These are phyloP conservation scores for Platerodrilus igneus DNA, from an alignment of 2,888 invertebrate genomes.

Conservation along the genomic window DNA sequence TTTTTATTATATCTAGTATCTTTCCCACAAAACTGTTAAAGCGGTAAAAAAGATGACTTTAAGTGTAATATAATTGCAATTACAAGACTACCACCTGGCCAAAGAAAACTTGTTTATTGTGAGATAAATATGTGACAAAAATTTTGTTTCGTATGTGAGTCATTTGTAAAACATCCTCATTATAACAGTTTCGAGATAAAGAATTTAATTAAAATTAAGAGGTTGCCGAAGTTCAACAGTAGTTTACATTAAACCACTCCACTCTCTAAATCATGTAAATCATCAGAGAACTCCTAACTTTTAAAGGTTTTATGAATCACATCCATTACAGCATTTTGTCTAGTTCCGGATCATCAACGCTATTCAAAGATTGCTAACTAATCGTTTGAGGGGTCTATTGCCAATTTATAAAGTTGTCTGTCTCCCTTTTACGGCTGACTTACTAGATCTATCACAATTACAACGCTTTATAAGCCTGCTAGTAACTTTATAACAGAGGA, in stretches of 20 bases:
- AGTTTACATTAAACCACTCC: constrained; percentile 16
- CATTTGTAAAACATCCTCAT: constrained; percentile 26
- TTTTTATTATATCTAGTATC: constrained; percentile 13
- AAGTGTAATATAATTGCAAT: constrained; percentile 20
- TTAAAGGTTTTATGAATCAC: constrained; percentile 10
- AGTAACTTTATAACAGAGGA: too few species aligned
- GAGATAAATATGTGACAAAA: constrained; percentile 20
- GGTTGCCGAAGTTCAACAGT: constrained; percentile 19
- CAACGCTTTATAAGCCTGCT: too few species aligned
- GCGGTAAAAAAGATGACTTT: constrained; percentile 16
- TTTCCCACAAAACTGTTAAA: constrained; percentile 11
- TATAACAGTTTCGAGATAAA: constrained; percentile 16
- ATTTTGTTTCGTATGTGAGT: constrained; percentile 20
- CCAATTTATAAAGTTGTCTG: constrained; percentile 11
- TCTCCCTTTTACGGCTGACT: constrained; percentile 4
- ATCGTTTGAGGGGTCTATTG: constrained; percentile 7
- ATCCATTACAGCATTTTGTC: not conserved
- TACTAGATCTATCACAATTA: too few species aligned
- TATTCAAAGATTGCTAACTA: constrained; percentile 5
- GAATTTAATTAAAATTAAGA: constrained; percentile 24
- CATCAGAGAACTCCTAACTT: too few species aligned
- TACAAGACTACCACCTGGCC: constrained; percentile 21
- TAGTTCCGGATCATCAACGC: constrained; percentile 15
- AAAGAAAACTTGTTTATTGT: constrained; percentile 17
- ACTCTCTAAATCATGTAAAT: too few species aligned